A percentile compares a stretch with the other conserved stretches of the same genome.
These are phyloP conservation scores for Lepilemur ruficaudatus DNA, from an alignment of 2,797 vertebrate genomes.

Conservation along the genomic window DNA sequence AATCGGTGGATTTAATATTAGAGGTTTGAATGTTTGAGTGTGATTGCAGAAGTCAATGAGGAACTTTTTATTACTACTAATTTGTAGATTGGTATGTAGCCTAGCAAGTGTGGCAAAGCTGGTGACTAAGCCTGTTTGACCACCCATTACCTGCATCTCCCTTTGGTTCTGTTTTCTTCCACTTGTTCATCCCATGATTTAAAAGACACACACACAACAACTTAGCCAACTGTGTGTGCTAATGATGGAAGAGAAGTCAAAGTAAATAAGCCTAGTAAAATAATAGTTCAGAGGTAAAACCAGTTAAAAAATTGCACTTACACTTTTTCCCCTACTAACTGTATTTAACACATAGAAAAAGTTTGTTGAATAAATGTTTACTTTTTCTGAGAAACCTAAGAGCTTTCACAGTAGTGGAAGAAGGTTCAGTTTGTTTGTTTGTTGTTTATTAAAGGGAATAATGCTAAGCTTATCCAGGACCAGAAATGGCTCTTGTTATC, in stretches of 20 bases:
- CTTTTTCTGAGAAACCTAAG: constrained; percentile 2
- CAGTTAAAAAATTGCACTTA: background rate
- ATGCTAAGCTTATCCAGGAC: background rate
- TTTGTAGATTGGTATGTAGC: background rate
- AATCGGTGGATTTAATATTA: background rate
- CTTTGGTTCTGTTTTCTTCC: background rate
- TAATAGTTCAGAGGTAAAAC: constrained; percentile 20
- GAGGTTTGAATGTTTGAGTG: background rate
- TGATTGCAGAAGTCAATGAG: background rate
- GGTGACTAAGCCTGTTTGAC: background rate
- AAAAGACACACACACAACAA: background rate
- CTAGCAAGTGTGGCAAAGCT: background rate
- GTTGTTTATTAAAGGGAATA: background rate
- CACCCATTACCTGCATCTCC: background rate
- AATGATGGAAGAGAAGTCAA: background rate
- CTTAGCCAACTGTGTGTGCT: background rate
- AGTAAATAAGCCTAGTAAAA: background rate
- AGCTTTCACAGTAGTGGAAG: background rate
- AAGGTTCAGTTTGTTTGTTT: background rate
- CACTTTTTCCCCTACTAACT: background rate
- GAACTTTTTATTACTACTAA: background rate
- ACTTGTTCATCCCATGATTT: background rate
- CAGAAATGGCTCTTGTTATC: background rate
- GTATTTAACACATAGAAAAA: background rate
- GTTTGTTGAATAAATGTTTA: background rate